Conservation (phyloP, 2,113 vertebrate species). For the Scolopax mira region DNA sequence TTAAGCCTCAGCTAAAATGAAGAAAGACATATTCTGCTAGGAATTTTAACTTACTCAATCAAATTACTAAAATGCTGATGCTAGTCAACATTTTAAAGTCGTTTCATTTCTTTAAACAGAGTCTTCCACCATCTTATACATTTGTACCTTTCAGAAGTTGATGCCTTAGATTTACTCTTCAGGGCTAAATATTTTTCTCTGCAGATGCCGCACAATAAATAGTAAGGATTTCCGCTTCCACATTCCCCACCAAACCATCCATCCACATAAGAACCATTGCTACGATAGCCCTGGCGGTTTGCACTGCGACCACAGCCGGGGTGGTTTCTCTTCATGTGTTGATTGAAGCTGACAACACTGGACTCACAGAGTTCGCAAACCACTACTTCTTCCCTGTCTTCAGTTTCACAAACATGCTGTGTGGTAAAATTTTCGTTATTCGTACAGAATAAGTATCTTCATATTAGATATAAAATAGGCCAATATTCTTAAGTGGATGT, state of each 20-base stretch:
- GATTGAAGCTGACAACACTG: slow-evolving; percentile 94
- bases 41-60: neutral
- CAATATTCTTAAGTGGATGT: neutral
- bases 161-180: slow-evolving; percentile 88
- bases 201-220: slow-evolving; percentile 91
- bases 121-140: neutral
- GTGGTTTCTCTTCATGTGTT: slow-evolving; percentile 98
- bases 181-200: slow-evolving; percentile 92
- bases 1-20: neutral
- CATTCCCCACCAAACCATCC: slow-evolving; percentile 99
- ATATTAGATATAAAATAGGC: neutral
- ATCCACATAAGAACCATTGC: slow-evolving; percentile 96
- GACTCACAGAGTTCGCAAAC: slow-evolving; percentile 94
- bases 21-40: neutral
- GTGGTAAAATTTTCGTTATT: slow-evolving; percentile 26
- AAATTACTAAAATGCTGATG: neutral
- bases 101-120: neutral
- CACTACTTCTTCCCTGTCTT: slow-evolving; percentile 94
- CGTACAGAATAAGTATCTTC: neutral
- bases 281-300: slow-evolving; percentile 96
- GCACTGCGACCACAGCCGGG: slow-evolving; percentile 95
- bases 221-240: slow-evolving; percentile 96
- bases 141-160: slow-evolving; percentile 87
- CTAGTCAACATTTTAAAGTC: neutral
- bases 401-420: slow-evolving; percentile 95